phyloP scores from a whole-genome alignment of 2,888 invertebrate species.

The Ormia ochracea region DNA sequence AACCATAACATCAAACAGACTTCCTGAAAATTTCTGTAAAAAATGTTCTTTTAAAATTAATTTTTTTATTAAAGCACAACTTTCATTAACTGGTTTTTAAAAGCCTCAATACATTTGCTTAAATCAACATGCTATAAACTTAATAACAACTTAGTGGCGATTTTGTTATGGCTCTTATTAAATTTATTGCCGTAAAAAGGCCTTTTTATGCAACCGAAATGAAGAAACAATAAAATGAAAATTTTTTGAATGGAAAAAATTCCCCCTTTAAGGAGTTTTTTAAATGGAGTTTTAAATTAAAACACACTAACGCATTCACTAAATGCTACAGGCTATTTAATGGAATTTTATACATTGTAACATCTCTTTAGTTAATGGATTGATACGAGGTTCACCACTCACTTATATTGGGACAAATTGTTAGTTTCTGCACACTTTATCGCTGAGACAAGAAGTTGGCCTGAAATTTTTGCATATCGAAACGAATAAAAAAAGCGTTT shows the following conservation, averaged over 20 bases:
- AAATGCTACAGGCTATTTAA: slow-evolving; percentile 8
- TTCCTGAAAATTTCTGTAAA: not conserved
- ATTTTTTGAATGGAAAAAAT: slow-evolving; percentile 11
- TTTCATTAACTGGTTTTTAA: not conserved
- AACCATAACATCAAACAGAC: not conserved
- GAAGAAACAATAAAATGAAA: not conserved
- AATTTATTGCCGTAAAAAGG: slow-evolving; percentile 26
- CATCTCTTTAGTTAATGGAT: not conserved
- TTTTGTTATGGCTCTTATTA: slow-evolving; percentile 33
- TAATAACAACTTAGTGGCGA: slow-evolving; percentile 35
- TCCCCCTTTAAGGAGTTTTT: slow-evolving; percentile 1
- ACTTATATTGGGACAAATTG: too few relatives aligned
- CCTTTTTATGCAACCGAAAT: slow-evolving; percentile 1
- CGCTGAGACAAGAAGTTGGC: too few relatives aligned
- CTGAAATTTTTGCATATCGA: too few relatives aligned
- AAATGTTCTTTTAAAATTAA: not conserved
- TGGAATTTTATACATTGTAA: slow-evolving; percentile 14
- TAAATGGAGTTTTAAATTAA: slow-evolving; percentile 29
- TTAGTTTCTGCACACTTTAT: too few relatives aligned
- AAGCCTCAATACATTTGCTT: slow-evolving; percentile 10
- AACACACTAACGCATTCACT: not conserved
- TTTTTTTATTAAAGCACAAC: not conserved
- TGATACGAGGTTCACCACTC: not conserved
- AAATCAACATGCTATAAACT: slow-evolving; percentile 36
- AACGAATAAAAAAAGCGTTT: too few relatives aligned